Evolutionary conservation across 2,797 vertebrate species (phyloP).

Genomic region (Acanthurus tractus): DNA sequence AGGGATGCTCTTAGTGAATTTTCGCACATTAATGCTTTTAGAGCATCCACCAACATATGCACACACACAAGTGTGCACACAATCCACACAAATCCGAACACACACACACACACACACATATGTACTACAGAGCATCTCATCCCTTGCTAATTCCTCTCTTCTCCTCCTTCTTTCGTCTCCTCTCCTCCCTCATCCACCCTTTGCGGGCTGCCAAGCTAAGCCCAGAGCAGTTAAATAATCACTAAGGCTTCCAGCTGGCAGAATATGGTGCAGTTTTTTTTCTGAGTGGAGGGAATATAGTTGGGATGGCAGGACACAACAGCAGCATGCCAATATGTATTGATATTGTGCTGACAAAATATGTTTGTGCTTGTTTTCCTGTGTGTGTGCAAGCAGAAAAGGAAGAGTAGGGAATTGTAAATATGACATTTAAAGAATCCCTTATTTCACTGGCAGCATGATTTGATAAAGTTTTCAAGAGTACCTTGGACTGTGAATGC

Average conservation of each 20-base stretch:
- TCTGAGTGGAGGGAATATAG: constrained; percentile 66
- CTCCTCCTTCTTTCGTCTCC: constrained; percentile 76
- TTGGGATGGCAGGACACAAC: constrained; percentile 74
- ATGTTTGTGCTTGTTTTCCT: constrained; percentile 61
- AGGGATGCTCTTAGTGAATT: constrained; percentile 74
- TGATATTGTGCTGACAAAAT: constrained; percentile 78
- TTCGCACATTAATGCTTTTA: constrained; percentile 77
- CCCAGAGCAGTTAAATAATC: constrained; percentile 87
- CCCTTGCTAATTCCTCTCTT: constrained; percentile 79
- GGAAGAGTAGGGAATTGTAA: constrained; percentile 58
- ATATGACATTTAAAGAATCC: constrained; percentile 62
- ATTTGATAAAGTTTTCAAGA: constrained; percentile 67
- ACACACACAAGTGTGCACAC: constrained; percentile 9
- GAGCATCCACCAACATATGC: constrained; percentile 62
- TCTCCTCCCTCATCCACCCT: constrained; percentile 81
- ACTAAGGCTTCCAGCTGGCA: constrained; percentile 86
- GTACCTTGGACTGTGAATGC: constrained; percentile 59
- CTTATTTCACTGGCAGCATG: constrained; percentile 52
- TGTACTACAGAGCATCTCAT: constrained; percentile 61
- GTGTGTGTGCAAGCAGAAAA: constrained; percentile 39
- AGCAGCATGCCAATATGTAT: constrained; percentile 76
- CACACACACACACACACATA: constrained; percentile 31
- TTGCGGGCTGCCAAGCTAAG: constrained; percentile 81
- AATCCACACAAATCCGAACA: constrained; percentile 29
- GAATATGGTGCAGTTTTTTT: constrained; percentile 65